Percentiles rank a stretch among this genome's conserved stretches.
These are phyloP conservation scores for Macaca mulatta DNA, from an alignment of 2,113 vertebrate species.

Conservation along the genomic window DNA sequence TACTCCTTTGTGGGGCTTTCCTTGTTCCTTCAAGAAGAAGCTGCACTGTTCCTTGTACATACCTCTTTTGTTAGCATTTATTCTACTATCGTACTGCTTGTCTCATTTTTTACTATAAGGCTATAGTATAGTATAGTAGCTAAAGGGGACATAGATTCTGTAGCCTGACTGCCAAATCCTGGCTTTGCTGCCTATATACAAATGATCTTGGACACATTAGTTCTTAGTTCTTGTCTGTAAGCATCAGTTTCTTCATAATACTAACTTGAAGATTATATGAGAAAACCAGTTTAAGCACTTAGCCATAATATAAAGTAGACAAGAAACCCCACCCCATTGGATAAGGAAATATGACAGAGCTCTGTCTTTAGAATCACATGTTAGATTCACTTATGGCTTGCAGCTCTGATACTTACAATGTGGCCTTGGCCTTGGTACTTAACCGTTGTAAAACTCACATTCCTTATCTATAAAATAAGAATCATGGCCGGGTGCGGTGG, in stretches of 20 bases:
- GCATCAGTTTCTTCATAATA: not conserved
- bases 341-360: not conserved
- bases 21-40: constrained; percentile 1
- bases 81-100: not conserved
- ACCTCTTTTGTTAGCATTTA: not conserved
- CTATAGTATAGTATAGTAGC: not conserved
- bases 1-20: not conserved
- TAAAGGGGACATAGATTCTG: not conserved
- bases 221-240: not conserved
- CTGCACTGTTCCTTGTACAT: not conserved
- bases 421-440: not conserved
- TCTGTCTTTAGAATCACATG: constrained; percentile 23
- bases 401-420: not conserved
- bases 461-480: not conserved
- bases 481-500: not conserved
- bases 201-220: not conserved
- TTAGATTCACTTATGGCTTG: not conserved
- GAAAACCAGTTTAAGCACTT: constrained; percentile 1
- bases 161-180: not conserved
- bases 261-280: not conserved
- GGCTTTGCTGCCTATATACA: not conserved
- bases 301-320: not conserved
- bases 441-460: constrained; percentile 1
- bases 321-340: not conserved
- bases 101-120: not conserved